Evolutionary conservation across 1,140 invertebrate genomes (phyloP), one percentile per base, ranked within the genome.

Genomic region (Lucilia sericata): DNA sequence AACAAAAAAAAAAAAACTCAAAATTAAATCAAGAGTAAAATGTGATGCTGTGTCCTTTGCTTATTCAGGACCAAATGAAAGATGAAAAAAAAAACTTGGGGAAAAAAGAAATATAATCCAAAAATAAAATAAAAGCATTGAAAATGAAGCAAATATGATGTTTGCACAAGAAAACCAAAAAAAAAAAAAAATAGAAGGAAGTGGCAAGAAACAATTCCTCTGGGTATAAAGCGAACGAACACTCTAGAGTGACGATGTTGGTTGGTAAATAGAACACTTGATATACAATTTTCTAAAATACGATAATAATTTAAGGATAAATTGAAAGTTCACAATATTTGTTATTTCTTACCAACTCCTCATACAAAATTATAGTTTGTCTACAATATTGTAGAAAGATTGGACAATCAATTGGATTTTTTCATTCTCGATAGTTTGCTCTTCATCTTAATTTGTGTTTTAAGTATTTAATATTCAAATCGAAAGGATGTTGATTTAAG

Each of bases 11-110:
- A 21, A 70, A 80, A 80, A 49, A 21, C n/a, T 80, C n/a, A 47
- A 80, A 80, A 80, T 80, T 80, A 80, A 80, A 80, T 80, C 76
- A 80, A 49, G 42, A 80, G 76, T 80, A 80, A 80, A 80, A 80
- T 80, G 76, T 80, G 76, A 80, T 80, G 76, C 42, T 49, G 76
- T 80, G n/a, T 42, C 47, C 76, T 49, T 80, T 80, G 42, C 76
- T 80, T 19, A 1, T 70, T 70, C 19, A 17, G 19, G 5, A 70
- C 25, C 25, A 30, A 30, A 30, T 30, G 25, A 30, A 30, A 30
- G 25, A 30, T 2, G 25, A 70, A 70, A 17, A 60, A 36, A 42
- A 8, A 10, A 42, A 60, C 10, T 5, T 17, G 17, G 5, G 13
- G 0, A 60, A n/a, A n/a, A 60, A 60, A n/a, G 17, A 60, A 60